phyloP scores from a whole-genome alignment of 1,140 invertebrate species.

The Aleiodes sp. region DNA sequence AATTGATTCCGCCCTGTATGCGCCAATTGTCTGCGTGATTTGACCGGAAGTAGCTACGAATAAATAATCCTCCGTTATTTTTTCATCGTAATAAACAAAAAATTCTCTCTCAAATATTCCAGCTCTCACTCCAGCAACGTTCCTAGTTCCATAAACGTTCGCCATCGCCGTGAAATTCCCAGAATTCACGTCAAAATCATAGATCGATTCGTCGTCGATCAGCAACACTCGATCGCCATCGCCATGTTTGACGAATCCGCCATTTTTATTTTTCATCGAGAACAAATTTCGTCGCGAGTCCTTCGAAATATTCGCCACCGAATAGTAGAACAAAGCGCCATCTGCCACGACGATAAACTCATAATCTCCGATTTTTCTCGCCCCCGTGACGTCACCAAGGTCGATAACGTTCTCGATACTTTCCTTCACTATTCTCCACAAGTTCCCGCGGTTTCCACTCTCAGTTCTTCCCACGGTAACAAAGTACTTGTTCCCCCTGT shows the following conservation, averaged over 20 bases:
- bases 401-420: slow-evolving; percentile 46
- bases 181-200: slow-evolving; percentile 22
- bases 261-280: slow-evolving; percentile 5
- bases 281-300: background rate
- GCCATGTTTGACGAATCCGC: slow-evolving; percentile 33
- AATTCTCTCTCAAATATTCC: slow-evolving; percentile 43
- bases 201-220: slow-evolving; percentile 19
- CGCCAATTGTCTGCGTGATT: slow-evolving; percentile 45
- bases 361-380: slow-evolving; percentile 37
- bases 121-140: slow-evolving; percentile 36
- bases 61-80: slow-evolving; percentile 42
- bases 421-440: slow-evolving; percentile 59
- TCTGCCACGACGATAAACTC: slow-evolving; percentile 35
- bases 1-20: slow-evolving; percentile 43
- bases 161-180: background rate
- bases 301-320: slow-evolving; percentile 18
- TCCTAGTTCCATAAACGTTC: slow-evolving; percentile 21
- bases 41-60: slow-evolving; percentile 38
- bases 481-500: slow-evolving; percentile 51
- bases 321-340: slow-evolving; percentile 35
- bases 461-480: slow-evolving; percentile 44
- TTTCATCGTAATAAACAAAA: slow-evolving; percentile 43
- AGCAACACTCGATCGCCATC: slow-evolving; percentile 31
- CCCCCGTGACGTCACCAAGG: slow-evolving; percentile 40
- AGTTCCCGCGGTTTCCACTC: slow-evolving; percentile 46